Percentiles rank a stretch among this genome's conserved stretches.
Evolutionary conservation across 2,113 vertebrate genomes (phyloP).

Genomic region (Oncorhynchus clarkii): DNA sequence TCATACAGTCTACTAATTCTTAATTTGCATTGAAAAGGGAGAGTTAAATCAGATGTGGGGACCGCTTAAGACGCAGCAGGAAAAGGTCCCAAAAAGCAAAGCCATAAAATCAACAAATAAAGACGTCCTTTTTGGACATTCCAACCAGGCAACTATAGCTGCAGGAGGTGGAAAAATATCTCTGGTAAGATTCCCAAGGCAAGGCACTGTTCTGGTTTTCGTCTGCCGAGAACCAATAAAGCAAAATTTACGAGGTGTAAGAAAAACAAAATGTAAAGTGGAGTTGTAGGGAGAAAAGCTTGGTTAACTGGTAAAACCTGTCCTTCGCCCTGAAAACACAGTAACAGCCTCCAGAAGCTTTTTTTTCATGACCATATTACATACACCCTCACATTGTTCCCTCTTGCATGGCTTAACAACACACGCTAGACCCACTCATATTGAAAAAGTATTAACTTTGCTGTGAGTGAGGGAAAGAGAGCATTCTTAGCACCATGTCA

Average conservation of each 20-base stretch:
- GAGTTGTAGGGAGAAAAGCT: conserved; percentile 8
- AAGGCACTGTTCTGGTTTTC: conserved; percentile 43
- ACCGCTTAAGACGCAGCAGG: conserved; percentile 69
- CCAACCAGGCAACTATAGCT: conserved; percentile 68
- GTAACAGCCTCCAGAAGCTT: conserved; percentile 33
- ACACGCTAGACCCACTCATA: conserved; percentile 18
- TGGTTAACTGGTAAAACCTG: conserved; percentile 1
- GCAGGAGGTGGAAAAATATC: conserved; percentile 67
- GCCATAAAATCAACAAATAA: conserved; percentile 71
- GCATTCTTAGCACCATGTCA: conserved; percentile 41
- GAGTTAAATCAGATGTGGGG: conserved; percentile 69
- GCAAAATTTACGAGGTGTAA: conserved; percentile 29
- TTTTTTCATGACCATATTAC: conserved; percentile 22
- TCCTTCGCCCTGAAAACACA: conserved; percentile 3
- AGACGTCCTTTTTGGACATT: conserved; percentile 63
- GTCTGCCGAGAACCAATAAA: conserved; percentile 45
- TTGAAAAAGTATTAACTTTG: conserved; percentile 5
- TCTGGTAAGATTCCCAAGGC: conserved; percentile 63
- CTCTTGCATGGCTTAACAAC: conserved; percentile 40
- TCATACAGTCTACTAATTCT: conserved; percentile 49
- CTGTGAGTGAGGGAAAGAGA: conserved; percentile 42
- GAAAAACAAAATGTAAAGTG: conserved; percentile 28
- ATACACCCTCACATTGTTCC: conserved; percentile 39
- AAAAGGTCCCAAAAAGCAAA: conserved; percentile 70
- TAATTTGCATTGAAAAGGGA: conserved; percentile 73